phyloP scores from a whole-genome alignment of 2,113 vertebrate genomes.

The Rhinolophus ferrumequinum region DNA sequence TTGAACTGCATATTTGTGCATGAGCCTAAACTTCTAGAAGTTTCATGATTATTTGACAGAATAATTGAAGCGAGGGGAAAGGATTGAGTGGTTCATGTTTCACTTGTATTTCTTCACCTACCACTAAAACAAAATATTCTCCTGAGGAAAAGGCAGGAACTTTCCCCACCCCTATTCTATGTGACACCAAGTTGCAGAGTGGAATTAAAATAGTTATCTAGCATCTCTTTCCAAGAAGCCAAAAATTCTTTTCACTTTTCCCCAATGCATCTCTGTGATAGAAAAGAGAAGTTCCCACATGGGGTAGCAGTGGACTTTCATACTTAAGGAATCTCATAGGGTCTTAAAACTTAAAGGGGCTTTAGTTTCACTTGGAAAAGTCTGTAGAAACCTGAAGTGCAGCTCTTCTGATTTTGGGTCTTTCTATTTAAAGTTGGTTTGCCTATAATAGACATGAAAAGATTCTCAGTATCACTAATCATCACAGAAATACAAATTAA shows the following conservation, averaged over 20 bases:
- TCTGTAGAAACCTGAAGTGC: neutral
- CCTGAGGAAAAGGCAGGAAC: slow-evolving; percentile 3
- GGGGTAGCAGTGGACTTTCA: neutral
- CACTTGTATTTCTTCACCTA: slow-evolving; percentile 8
- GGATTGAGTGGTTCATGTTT: neutral
- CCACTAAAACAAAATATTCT: slow-evolving; percentile 22
- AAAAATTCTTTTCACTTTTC: neutral
- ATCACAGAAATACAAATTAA: no score
- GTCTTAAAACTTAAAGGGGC: neutral
- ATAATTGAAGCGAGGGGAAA: slow-evolving; percentile 21
- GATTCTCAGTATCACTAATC: no score
- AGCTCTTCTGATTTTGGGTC: neutral
- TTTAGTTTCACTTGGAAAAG: neutral
- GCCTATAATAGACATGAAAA: neutral
- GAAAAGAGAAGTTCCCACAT: neutral
- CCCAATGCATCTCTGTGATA: neutral
- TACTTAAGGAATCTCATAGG: neutral
- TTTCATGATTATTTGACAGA: slow-evolving; percentile 29
- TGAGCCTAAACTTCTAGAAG: neutral
- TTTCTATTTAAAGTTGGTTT: neutral
- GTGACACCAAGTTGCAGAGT: neutral
- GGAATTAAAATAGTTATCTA: slow-evolving; percentile 12
- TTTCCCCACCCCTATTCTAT: neutral
- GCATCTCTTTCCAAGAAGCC: neutral
- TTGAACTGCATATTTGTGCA: neutral